Conservation (phyloP, 2,797 vertebrate genomes). For the Eupleurogrammus muticus region DNA sequence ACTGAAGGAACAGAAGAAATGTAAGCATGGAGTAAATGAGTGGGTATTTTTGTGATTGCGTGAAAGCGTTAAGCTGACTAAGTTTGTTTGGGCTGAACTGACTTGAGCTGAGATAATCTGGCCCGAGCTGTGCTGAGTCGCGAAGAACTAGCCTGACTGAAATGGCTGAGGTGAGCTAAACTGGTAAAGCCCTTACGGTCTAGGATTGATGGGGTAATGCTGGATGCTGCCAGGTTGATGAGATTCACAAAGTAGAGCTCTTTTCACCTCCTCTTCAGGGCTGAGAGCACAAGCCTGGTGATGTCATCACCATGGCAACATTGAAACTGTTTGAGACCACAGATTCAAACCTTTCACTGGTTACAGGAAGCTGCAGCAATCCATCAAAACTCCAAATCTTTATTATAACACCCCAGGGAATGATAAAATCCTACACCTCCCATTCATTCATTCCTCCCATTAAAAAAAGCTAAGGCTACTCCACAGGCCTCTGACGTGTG, state of each 20-base stretch:
- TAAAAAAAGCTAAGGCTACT: conserved; percentile 59
- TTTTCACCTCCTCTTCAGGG: conserved; percentile 55
- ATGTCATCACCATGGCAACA: conserved; percentile 74
- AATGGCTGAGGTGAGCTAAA: conserved; percentile 37
- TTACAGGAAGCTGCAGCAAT: conserved; percentile 76
- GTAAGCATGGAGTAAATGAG: conserved; percentile 15
- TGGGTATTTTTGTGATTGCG: conserved; percentile 2
- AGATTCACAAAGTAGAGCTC: conserved; percentile 61
- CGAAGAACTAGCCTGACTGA: conserved; percentile 26
- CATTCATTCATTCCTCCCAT: conserved; percentile 54
- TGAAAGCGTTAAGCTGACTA: conserved; percentile 15
- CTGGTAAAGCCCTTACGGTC: conserved; percentile 34
- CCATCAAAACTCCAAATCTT: conserved; percentile 65
- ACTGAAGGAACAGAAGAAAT: background rate
- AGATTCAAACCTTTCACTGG: conserved; percentile 52
- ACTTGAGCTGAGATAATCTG: conserved; percentile 50
- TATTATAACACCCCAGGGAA: conserved; percentile 66
- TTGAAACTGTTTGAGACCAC: conserved; percentile 58
- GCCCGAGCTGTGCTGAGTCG: conserved; percentile 33
- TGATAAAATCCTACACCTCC: conserved; percentile 70
- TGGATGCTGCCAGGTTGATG: conserved; percentile 50
- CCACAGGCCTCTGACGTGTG: conserved; percentile 54
- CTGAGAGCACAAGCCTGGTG: conserved; percentile 55
- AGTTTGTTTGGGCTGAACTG: conserved; percentile 45
- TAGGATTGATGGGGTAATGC: conserved; percentile 31